Base-by-base conservation (phyloP, 2,113 vertebrate species). In the Chaetops frenatus region DNA sequence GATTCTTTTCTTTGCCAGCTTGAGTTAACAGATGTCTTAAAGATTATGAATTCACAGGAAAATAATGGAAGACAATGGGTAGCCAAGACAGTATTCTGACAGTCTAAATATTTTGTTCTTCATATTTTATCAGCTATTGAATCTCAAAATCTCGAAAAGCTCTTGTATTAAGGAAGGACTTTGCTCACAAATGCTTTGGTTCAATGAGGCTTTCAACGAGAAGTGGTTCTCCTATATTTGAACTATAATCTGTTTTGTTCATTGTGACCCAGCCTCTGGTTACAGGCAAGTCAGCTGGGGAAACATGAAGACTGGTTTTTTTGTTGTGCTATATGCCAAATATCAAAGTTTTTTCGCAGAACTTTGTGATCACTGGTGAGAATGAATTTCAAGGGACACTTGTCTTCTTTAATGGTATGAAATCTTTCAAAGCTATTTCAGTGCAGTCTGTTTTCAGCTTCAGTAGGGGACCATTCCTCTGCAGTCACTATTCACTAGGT, bases 11-110 rank as follows among this genome's bases (percentile, higher is more conserved):
- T 79, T 85, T 91, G 71, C 71, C 81, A 95, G 40, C 62, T 80
- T 86, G 72, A 64, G 20, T 61, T 95, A 95, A 65, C 92, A 92
- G 89, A 87, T 87, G 81, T 90, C 78, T 77, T 92, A 72, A 86
- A 86, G 74, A 82, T 65, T 76, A 84, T 40, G 47, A 86, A 92
- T 96, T 91, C 81, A 86, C 38, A 47, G 47, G 67, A 95, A 94
- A 94, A 74, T 62, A 81, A 82, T 0, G 0, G 13, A 54, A 80
- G 83, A 81, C 77, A 91, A 73, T 87, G 29, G 56, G 28, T n/a
- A 93, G 58, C 42, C 54, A 77, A 73, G 64, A 31, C 36, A 48
- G 60, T 90, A 31, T 90, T 93, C 56, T 70, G 56, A 45, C 70
- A 62, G 42, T 72, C 42, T 90, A 86, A 90, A 80, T 93, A 92